These are phyloP conservation scores for Epistrophella euchroma DNA, from an alignment of 2,888 invertebrate genomes.

Conservation along the genomic window DNA sequence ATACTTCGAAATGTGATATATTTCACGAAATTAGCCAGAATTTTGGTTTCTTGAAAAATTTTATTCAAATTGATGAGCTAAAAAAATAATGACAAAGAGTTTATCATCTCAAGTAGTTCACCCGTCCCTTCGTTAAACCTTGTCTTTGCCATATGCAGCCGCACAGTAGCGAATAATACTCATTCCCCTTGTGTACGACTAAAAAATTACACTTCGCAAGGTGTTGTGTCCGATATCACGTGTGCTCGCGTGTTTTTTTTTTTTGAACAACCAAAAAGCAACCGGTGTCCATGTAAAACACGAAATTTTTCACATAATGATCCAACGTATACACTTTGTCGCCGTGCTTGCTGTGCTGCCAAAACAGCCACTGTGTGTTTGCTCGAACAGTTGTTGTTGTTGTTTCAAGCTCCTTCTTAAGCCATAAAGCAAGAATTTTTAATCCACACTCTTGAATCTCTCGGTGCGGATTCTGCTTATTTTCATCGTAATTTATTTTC, in stretches of 20 bases:
- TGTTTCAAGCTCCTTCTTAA: conserved; percentile 4
- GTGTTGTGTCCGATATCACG: conserved; percentile 64
- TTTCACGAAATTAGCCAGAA: too few relatives aligned
- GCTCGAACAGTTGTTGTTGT: conserved; percentile 5
- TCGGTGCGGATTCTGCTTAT: conserved; percentile 12
- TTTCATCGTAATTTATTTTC: conserved; percentile 64
- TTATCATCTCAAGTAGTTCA: background rate
- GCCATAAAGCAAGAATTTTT: conserved; percentile 23
- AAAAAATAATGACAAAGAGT: background rate
- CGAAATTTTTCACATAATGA: conserved; percentile 68
- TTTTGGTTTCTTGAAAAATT: too few relatives aligned
- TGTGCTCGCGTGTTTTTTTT: conserved; percentile 52
- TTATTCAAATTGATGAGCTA: too few relatives aligned
- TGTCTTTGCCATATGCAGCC: background rate
- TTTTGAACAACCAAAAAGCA: conserved; percentile 23
- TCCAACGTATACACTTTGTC: conserved; percentile 42
- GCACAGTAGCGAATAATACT: conserved; percentile 22
- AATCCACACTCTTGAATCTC: conserved; percentile 57
- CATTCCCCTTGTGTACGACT: conserved; percentile 35
- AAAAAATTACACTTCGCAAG: conserved; percentile 42
- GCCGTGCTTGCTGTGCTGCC: conserved; percentile 17
- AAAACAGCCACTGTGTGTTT: background rate
- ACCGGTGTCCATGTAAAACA: conserved; percentile 54
- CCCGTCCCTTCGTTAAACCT: background rate
- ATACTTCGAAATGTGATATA: too few relatives aligned